phyloP scores from a whole-genome alignment of 1,140 invertebrate species.

The Drosophila kepulauana region DNA sequence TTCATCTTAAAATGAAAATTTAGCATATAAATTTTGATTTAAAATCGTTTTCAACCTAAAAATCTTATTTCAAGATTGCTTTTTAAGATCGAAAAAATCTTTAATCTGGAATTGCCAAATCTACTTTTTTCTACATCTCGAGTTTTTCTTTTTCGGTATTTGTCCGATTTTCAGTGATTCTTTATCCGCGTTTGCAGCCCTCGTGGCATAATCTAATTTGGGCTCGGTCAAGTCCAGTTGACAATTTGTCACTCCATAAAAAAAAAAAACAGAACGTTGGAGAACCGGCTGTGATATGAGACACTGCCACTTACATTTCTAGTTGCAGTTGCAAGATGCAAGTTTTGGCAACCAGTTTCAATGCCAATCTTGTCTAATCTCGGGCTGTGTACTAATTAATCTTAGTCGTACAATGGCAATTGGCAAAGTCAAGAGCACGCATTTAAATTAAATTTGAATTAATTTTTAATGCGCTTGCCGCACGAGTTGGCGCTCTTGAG shows the following conservation, averaged over 20 bases:
- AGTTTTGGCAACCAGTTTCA: background rate
- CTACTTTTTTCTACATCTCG: too few species aligned
- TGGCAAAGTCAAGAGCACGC: background rate
- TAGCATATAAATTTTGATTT: too few species aligned
- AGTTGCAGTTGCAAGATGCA: conserved; percentile 32
- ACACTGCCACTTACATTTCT: background rate
- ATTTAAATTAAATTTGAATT: conserved; percentile 29
- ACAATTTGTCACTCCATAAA: background rate
- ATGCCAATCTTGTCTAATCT: background rate
- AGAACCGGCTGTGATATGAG: conserved; percentile 27
- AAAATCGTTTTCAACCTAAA: too few species aligned
- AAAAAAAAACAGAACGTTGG: background rate
- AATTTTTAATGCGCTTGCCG: conserved; percentile 35
- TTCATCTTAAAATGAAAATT: too few species aligned
- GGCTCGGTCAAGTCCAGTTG: conserved; percentile 33
- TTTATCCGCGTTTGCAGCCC: too few species aligned
- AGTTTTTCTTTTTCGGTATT: too few species aligned
- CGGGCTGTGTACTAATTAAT: background rate
- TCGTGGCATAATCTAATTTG: conserved; percentile 62
- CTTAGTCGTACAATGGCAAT: background rate
- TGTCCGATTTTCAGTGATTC: too few species aligned
- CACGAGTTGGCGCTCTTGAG: conserved; percentile 18
- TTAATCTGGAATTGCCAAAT: too few species aligned
- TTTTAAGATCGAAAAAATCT: too few species aligned
- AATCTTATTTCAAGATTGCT: too few species aligned